These are phyloP conservation scores for Neocloeon triangulifer DNA, from an alignment of 1,140 invertebrate genomes.

Conservation along the genomic window DNA sequence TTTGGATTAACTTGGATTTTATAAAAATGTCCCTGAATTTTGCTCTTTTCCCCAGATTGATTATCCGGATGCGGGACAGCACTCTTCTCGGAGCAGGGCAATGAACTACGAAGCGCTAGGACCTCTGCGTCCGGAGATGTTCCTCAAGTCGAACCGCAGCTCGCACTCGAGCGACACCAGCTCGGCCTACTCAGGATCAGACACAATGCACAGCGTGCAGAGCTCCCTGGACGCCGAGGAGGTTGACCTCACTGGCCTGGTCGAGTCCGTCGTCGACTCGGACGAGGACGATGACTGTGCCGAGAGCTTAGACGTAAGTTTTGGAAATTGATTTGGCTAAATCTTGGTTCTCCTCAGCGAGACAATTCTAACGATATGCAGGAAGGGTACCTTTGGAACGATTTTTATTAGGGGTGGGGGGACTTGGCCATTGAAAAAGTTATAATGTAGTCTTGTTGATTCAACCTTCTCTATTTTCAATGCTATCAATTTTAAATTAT, in stretches of 20 bases:
- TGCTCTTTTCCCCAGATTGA: conserved; percentile 38
- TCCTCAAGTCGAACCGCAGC: conserved; percentile 60
- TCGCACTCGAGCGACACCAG: conserved; percentile 84
- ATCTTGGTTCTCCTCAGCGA: too few relatives aligned
- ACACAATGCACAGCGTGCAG: conserved; percentile 85
- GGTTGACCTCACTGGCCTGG: conserved; percentile 74
- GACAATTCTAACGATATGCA: too few relatives aligned
- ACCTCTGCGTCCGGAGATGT: conserved; percentile 21
- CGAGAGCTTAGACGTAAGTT: conserved; percentile 66
- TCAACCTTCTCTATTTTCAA: too few relatives aligned
- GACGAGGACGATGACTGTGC: conserved; percentile 79
- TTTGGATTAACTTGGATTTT: too few relatives aligned
- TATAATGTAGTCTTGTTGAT: too few relatives aligned
- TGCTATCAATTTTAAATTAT: too few relatives aligned
- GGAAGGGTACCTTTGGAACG: too few relatives aligned
- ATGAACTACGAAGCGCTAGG: neutral
- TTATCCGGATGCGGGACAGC: conserved; percentile 32
- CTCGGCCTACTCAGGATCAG: conserved; percentile 84
- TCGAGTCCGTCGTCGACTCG: conserved; percentile 86
- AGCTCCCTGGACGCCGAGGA: conserved; percentile 57
- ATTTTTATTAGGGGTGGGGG: too few relatives aligned
- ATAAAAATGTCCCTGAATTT: too few relatives aligned
- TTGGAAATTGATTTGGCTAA: too few relatives aligned
- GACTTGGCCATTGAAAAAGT: too few relatives aligned
- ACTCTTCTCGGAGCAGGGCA: neutral